Evolutionary conservation across 2,113 vertebrate species (phyloP), one percentile per base, ranked within the genome.

Genomic region (Pelmatolapia mariae): DNA sequence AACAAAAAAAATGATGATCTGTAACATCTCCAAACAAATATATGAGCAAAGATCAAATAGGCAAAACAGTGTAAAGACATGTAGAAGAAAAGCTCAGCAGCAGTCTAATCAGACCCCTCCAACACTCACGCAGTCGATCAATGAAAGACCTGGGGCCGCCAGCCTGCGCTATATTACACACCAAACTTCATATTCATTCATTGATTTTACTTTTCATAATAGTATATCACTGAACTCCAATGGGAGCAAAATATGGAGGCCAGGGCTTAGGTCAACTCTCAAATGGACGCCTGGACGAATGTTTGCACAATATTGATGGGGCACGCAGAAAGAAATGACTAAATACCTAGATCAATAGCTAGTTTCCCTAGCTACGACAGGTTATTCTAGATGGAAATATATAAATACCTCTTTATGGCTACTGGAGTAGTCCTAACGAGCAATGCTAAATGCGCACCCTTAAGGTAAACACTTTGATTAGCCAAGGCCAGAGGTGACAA

Each of bases 281-380:
- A 96, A 97, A 96, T 97, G 97, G 97, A 97, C 95, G 96, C 97
- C 96, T 97, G 97, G 97, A 97, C 95, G 94, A 96, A 97, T 97
- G 96, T 97, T 98, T 97, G 97, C 97, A 96, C 85, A 96, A 97
- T 99, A 99, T 98, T 97, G 98, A 99, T 98, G 97, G 97, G 93
- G 91, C 86, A 96, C 93, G 96, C 96, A 95, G 97, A 97, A 98
- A 98, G 98, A 99, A 99, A 99, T 99, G 97, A 98, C 98, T 97
- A 97, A 98, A 98, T 98, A 98, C 97, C 97, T 96, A 96, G 98
- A 99, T 99, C 98, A 97, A 99, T 99, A 99, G 96, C 97, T 99
- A 97, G 98, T 98, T 99, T 99, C 97, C 97, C 96, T 94, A 84
- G 88, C 94, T 88, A 96, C 95, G 97, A 97, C 97, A 97, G 97